A percentile compares a stretch with the other conserved stretches of the same genome.
phyloP scores from a whole-genome alignment of 2,888 invertebrate species.

The Clostera curtula region DNA sequence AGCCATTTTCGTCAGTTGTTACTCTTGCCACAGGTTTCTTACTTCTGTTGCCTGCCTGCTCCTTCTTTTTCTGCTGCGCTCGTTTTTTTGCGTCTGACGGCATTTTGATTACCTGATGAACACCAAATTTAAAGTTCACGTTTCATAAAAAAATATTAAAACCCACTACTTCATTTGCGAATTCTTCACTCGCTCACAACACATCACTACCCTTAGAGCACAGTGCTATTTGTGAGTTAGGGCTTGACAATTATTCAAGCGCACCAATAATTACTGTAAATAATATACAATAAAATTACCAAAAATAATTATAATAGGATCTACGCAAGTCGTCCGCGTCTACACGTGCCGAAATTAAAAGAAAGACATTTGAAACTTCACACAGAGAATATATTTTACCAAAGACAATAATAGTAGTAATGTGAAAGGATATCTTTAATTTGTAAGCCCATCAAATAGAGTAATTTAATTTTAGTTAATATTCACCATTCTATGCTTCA shows the following conservation, averaged over 20 bases:
- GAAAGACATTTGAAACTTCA: conserved; percentile 39
- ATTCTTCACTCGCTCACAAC: not conserved
- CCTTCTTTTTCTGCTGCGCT: conserved; percentile 97
- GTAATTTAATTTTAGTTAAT: too few species aligned
- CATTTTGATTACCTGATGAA: conserved; percentile 75
- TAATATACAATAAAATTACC: conserved; percentile 27
- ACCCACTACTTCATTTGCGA: not conserved
- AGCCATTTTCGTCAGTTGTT: conserved; percentile 73
- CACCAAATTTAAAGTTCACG: conserved; percentile 26
- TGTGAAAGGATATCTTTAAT: too few species aligned
- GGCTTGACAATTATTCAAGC: too few species aligned
- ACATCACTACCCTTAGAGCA: too few species aligned
- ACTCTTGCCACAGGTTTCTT: conserved; percentile 70
- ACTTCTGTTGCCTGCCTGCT: conserved; percentile 86
- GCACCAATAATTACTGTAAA: conserved; percentile 3
- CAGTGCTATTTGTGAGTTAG: too few species aligned
- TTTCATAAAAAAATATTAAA: conserved; percentile 12
- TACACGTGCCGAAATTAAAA: conserved; percentile 68
- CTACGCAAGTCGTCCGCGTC: conserved; percentile 58
- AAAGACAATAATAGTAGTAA: conserved; percentile 13
- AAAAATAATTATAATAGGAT: conserved; percentile 40
- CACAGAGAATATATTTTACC: conserved; percentile 15
- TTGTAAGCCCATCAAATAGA: too few species aligned
- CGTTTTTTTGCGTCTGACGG: conserved; percentile 99
- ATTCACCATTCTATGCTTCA: too few species aligned